Evolutionary conservation across 1,140 invertebrate genomes (phyloP).

Genomic region (Drosophila melanica): DNA sequence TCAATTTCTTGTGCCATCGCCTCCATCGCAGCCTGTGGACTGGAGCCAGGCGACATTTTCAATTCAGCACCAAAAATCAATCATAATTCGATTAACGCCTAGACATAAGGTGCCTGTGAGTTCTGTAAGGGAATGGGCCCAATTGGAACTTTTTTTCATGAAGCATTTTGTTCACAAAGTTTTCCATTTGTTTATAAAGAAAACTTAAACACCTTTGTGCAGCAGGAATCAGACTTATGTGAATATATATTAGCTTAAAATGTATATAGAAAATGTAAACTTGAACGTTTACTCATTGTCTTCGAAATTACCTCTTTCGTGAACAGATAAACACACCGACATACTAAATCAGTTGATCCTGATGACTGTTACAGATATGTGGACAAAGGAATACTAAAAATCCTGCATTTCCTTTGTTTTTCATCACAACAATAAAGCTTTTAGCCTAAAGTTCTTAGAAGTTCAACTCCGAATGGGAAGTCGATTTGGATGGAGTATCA

Average conservation of each 20-base stretch:
- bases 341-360: no score
- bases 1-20: conserved; percentile 56
- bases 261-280: no score
- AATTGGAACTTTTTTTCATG: neutral
- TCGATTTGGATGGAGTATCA: conserved; percentile 49
- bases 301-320: no score
- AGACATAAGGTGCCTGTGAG: conserved; percentile 15
- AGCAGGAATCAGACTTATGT: no score
- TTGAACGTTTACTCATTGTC: no score
- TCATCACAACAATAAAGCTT: no score
- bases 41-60: conserved; percentile 19
- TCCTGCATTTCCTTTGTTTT: no score
- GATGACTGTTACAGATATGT: no score
- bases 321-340: no score
- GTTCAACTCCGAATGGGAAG: neutral
- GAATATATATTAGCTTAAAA: no score
- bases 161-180: neutral
- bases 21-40: neutral
- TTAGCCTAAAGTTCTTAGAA: no score
- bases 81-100: conserved; percentile 74
- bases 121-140: conserved; percentile 8
- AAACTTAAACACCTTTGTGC: neutral
- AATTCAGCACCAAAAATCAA: conserved; percentile 63
- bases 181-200: neutral
- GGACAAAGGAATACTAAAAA: no score